Base-by-base conservation (phyloP, 2,113 vertebrate species). In the Chroicocephalus ridibundus region DNA sequence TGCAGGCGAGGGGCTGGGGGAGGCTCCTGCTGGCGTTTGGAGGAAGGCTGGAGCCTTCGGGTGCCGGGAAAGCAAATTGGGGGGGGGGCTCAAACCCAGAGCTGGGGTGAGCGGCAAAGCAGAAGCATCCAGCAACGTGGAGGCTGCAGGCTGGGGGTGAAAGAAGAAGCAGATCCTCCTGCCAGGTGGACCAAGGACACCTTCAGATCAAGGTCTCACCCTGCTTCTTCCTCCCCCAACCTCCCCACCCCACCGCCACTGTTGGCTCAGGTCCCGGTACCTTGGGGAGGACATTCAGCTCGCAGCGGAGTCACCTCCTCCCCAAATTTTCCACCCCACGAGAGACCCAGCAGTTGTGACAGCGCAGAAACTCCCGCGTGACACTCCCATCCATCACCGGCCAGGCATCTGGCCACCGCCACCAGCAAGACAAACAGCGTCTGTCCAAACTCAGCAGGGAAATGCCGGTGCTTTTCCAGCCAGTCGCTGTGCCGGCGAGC, bases 1-100 rank as follows among this genome's bases (percentile, higher is more conserved):
- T 0, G 5, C 1, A 0, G 15, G 26, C 8, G 15, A 32, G 29
- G 25, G 68, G 20, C 15, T 68, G 2, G 0, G 42, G 7, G 58
- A 52, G 13, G 51, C 16, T 77, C 0, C 0, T 19, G 34, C 6
- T 32, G 47, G 72, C 19, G 31, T 27, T 3, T 34, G 58, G 76
- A 68, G 70, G 32, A 55, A 65, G 64, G 38, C 2, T 68, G 66
- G 60, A 71, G 40, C 12, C 25, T 93, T 32, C 82, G 70, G 38
- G 40, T n/a, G 14, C 22, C 0, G 3, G 25, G 27, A 46, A 68
- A 62, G 55, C 15, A 16, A 75, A 66, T 0, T 3, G 36, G 13
- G 27, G 24, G 15, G 27, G 24, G n/a, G 26, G 10, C 15, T 81
- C 34, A 11, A 3, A 42, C 4, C 2, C 24, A 27, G 21, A 49